phyloP scores from a whole-genome alignment of 2,888 invertebrate species.

The Tachystola acroxantha region DNA sequence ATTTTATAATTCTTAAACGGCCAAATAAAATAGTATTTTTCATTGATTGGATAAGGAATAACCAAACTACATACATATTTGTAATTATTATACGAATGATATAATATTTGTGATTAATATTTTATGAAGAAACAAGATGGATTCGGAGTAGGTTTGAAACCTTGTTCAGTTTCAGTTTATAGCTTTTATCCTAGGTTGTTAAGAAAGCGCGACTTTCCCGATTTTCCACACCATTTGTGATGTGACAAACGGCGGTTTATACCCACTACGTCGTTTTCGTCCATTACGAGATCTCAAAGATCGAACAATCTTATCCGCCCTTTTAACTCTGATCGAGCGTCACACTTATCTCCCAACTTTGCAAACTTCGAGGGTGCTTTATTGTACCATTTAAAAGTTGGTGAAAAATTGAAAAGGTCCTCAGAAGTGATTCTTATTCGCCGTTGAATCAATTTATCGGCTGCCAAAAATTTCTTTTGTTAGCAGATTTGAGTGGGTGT shows the following conservation, averaged over 20 bases:
- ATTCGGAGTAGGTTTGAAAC: too few relatives aligned
- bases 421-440: neutral
- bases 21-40: too few relatives aligned
- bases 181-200: slow-evolving; percentile 51
- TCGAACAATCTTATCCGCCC: slow-evolving; percentile 56
- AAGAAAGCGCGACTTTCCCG: slow-evolving; percentile 55
- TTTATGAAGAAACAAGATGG: too few relatives aligned
- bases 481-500: too few relatives aligned
- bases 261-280: slow-evolving; percentile 64
- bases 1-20: too few relatives aligned
- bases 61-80: too few relatives aligned
- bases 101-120: too few relatives aligned
- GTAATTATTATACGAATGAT: too few relatives aligned
- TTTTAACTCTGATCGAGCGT: slow-evolving; percentile 51
- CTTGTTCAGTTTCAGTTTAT: slow-evolving; percentile 52
- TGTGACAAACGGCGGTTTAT: slow-evolving; percentile 68
- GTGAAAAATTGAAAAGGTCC: slow-evolving; percentile 1
- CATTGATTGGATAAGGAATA: too few relatives aligned
- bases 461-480: neutral
- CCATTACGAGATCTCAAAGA: slow-evolving; percentile 65
- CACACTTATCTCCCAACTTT: slow-evolving; percentile 38
- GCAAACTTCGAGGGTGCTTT: slow-evolving; percentile 8
- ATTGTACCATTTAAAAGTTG: slow-evolving; percentile 3
- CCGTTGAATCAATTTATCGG: neutral
- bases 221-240: slow-evolving; percentile 69